Conservation (phyloP, 2,797 vertebrate species). For the Spheniscus humboldti region DNA sequence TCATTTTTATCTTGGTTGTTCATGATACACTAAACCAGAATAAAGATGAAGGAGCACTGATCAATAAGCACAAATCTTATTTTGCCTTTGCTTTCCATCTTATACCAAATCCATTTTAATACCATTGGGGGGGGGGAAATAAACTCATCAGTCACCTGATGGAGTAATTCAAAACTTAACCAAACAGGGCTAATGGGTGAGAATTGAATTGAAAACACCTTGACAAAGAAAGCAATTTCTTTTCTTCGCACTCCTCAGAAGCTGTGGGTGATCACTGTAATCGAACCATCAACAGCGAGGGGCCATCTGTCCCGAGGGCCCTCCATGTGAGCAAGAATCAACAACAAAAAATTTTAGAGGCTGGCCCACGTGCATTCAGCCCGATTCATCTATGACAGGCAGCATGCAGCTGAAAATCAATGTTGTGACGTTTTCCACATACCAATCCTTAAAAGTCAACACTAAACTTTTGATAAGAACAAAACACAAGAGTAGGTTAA, state of each 20-base stretch:
- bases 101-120: slow-evolving; percentile 68
- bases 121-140: slow-evolving; percentile 57
- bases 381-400: slow-evolving; percentile 68
- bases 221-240: slow-evolving; percentile 85
- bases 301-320: slow-evolving; percentile 83
- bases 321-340: slow-evolving; percentile 77
- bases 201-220: slow-evolving; percentile 99
- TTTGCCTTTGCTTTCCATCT: slow-evolving; percentile 24
- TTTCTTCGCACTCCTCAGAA: slow-evolving; percentile 84
- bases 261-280: slow-evolving; percentile 77
- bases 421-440: slow-evolving; percentile 83
- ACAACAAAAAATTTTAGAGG: slow-evolving; percentile 40
- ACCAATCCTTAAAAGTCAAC: slow-evolving; percentile 81
- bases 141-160: slow-evolving; percentile 78
- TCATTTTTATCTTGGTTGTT: neutral
- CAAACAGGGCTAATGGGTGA: slow-evolving; percentile 91
- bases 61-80: slow-evolving; percentile 42
- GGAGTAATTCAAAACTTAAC: slow-evolving; percentile 77
- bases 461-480: slow-evolving; percentile 70
- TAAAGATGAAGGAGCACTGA: slow-evolving; percentile 16
- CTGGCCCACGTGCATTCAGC: slow-evolving; percentile 67
- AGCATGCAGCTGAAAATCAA: slow-evolving; percentile 79
- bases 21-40: neutral
- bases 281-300: slow-evolving; percentile 80
- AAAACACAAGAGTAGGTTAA: slow-evolving; percentile 64